phyloP scores from a whole-genome alignment of 1,140 invertebrate species.

The Meloidogyne exigua region DNA sequence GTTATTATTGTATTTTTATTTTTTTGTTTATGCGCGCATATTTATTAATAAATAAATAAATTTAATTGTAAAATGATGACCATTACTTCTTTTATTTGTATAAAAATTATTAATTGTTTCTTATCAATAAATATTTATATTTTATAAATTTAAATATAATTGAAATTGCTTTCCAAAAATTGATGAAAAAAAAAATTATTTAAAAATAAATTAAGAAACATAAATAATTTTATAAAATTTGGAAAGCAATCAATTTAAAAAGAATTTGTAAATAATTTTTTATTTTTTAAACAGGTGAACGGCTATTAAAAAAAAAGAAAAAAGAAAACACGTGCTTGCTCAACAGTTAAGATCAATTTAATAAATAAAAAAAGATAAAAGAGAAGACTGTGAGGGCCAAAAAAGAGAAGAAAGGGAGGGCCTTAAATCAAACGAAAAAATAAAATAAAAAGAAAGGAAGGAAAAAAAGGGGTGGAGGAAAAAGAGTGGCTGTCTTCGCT shows the following conservation, averaged over 20 bases:
- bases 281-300: not conserved
- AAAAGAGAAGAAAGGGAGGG: not conserved
- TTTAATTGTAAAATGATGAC: too few relatives aligned
- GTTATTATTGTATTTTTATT: too few relatives aligned
- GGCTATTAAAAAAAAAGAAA: not conserved
- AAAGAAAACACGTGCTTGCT: not conserved
- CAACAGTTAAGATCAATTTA: not conserved
- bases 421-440: not conserved
- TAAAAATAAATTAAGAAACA: too few relatives aligned
- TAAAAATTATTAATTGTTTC: too few relatives aligned
- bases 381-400: not conserved
- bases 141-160: not conserved
- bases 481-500: conserved; percentile 1
- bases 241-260: conserved; percentile 3
- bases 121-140: not conserved
- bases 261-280: too few relatives aligned
- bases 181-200: too few relatives aligned
- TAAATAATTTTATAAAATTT: not conserved
- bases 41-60: too few relatives aligned
- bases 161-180: not conserved
- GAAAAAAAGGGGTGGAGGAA: conserved; percentile 5
- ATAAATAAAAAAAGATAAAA: not conserved
- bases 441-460: not conserved
- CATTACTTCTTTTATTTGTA: too few relatives aligned
- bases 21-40: too few relatives aligned